Evolutionary conservation across 2,797 vertebrate genomes (phyloP), one percentile per base, ranked within the genome.

Genomic region (Percopsis omiscomaycus): DNA sequence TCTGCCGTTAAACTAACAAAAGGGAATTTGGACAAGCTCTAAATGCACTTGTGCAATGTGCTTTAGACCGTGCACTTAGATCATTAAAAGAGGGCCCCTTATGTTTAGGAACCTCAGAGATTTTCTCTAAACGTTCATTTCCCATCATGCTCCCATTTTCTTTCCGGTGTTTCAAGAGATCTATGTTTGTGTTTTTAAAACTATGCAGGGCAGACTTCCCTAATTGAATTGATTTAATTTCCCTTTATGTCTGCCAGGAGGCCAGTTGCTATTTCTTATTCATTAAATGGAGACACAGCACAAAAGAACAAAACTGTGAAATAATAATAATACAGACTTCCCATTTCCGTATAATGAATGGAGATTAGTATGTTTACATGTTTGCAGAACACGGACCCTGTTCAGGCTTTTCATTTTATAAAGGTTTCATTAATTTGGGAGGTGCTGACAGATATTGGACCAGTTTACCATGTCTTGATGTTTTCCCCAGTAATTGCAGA

Each of bases 371-470:
- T 66, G 32, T 76, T 15, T 67, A 62, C 48, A n/a, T 55, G 12
- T 75, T 84, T 68, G 69, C 67, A 70, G 50, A 70, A 57, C 69
- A 48, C 28, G 82, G 82, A 86, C 80, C 82, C 78, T 82, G 64
- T 80, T 82, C 13, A 15, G 59, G 64, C 37, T 68, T 61, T 75
- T 69, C 77, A 55, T 73, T 74, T 73, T 71, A 59, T 3, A 22
- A 73, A 57, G 54, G 60, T 80, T 82, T 84, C 15, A 75, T 77
- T 77, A 12, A 77, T 85, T 83, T 82, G 66, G 22, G 45, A 69
- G 64, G 75, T 75, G 79, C 63, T 79, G 85, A 88, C 80, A 68
- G 73, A 84, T 70, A 70, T 63, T 63, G 32, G 61, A 74, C 14
- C 61, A 69, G 77, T 75, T 72, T 71, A 52, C 66, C 71, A 4